A percentile compares a stretch with the other conserved stretches of the same genome.
These are phyloP conservation scores for Clarias fuscus DNA, from an alignment of 2,797 vertebrate species.

Conservation along the genomic window DNA sequence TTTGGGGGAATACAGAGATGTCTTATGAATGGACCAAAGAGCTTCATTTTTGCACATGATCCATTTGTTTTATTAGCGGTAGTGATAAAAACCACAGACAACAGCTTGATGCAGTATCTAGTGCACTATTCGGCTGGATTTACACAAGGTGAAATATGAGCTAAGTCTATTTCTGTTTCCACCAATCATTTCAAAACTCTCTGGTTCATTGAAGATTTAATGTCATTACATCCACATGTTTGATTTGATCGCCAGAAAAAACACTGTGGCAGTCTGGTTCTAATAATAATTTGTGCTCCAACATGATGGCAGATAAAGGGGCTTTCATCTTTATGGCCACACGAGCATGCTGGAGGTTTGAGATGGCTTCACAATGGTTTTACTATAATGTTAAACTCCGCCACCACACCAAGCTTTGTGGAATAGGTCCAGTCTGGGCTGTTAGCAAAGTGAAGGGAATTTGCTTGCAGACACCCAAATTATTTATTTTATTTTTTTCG, in stretches of 20 bases:
- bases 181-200: slow-evolving; percentile 53
- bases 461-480: slow-evolving; percentile 45
- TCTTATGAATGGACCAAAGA: slow-evolving; percentile 22
- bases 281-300: slow-evolving; percentile 68
- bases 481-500: background rate
- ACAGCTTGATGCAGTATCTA: slow-evolving; percentile 57
- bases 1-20: slow-evolving; percentile 30
- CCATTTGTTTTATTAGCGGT: slow-evolving; percentile 6
- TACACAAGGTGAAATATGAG: slow-evolving; percentile 55
- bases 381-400: slow-evolving; percentile 76
- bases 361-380: slow-evolving; percentile 72
- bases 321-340: slow-evolving; percentile 71
- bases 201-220: slow-evolving; percentile 62
- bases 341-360: slow-evolving; percentile 62
- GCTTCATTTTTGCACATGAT: slow-evolving; percentile 7
- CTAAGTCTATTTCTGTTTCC: slow-evolving; percentile 37
- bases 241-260: slow-evolving; percentile 70
- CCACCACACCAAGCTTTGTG: slow-evolving; percentile 69
- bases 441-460: slow-evolving; percentile 67
- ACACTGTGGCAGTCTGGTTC: slow-evolving; percentile 71
- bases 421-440: slow-evolving; percentile 73
- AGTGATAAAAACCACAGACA: slow-evolving; percentile 30
- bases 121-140: slow-evolving; percentile 38
- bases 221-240: slow-evolving; percentile 67
- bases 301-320: slow-evolving; percentile 69